Base-by-base conservation (phyloP, 2,797 vertebrate species). In the Sebastiscus albofasciatus region DNA sequence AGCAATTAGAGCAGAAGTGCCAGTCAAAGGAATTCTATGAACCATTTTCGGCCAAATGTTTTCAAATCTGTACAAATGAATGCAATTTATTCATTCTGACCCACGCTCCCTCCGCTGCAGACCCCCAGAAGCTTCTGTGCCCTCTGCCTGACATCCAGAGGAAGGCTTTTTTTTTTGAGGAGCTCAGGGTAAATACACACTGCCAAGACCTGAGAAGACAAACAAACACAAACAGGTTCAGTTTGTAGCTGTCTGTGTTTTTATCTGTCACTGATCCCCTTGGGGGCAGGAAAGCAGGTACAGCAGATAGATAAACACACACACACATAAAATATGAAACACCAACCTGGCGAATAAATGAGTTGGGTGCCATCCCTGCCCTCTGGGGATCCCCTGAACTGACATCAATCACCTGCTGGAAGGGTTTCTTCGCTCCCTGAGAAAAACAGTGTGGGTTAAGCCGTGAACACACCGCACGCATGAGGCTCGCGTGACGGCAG, bases 331-430 rank as follows among this genome's bases (percentile, higher is more conserved):
- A 27, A 27, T 27, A 49, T 20, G 6, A 36, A 56, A 22, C 52
- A 65, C 73, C 8, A 24, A 85, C 78, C 79, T 84, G 82, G 0
- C 78, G 74, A 33, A 77, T 12, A 52, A 84, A 84, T 9, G 74
- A 70, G 24, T 55, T 8, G 16, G 82, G 78, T 13, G 65, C 27
- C 70, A 74, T 81, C 16, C 82, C 70, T 13, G 65, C 59, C 42
- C 22, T 66, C 3, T 81, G 82, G 42, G 70, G 33, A 61, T 81
- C 70, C 5, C 26, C 26, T 18, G 54, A 65, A 8, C 82, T 84
- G 39, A 74, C 31, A 64, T 85, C 75, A 13, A 67, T 81, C 54
- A 81, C 70, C 22, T 31, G 14, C 65, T 20, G 59, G 60, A 74
- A 67, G 16, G 42, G 60, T 67, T 78, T 81, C 18, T 70, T 13